Evolutionary conservation across 2,888 invertebrate genomes (phyloP).

Genomic region (Phania funesta): DNA sequence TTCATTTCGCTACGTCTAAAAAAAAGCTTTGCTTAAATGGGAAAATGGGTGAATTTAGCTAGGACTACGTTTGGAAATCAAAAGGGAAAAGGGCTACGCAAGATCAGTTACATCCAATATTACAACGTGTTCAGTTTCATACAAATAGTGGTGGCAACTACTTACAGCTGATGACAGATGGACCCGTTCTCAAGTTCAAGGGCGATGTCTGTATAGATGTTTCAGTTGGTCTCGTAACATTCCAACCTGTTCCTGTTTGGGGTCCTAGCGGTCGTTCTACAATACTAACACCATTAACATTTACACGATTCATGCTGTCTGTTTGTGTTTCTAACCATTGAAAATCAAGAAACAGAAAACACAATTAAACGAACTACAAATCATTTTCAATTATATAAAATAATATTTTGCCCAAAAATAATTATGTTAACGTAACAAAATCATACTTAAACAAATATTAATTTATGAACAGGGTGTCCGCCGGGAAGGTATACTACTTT

Average conservation of each 20-base stretch:
- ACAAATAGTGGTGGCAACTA: constrained; percentile 58
- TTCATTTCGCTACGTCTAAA: not conserved
- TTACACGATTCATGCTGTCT: constrained; percentile 88
- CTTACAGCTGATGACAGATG: constrained; percentile 78
- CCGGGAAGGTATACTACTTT: too few relatives aligned
- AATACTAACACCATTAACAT: constrained; percentile 83
- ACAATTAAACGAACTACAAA: constrained; percentile 28
- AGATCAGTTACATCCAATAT: constrained; percentile 33
- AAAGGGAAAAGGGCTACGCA: constrained; percentile 2
- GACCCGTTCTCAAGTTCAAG: constrained; percentile 66
- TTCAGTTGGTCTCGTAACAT: constrained; percentile 74
- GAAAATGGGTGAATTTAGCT: constrained; percentile 18
- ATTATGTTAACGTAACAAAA: not conserved
- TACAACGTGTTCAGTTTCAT: constrained; percentile 19
- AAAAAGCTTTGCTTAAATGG: constrained; percentile 3
- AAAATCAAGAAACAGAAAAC: constrained; percentile 46
- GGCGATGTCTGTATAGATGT: constrained; percentile 68
- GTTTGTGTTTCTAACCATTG: constrained; percentile 69
- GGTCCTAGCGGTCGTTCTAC: constrained; percentile 82
- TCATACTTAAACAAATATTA: too few relatives aligned
- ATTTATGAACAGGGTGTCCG: too few relatives aligned
- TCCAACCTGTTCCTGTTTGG: constrained; percentile 76
- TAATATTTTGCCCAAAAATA: constrained; percentile 1
- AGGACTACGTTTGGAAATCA: constrained; percentile 12
- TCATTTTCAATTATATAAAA: constrained; percentile 14